Conservation (phyloP, 2,888 invertebrate species). For the Aphidius colemani region DNA sequence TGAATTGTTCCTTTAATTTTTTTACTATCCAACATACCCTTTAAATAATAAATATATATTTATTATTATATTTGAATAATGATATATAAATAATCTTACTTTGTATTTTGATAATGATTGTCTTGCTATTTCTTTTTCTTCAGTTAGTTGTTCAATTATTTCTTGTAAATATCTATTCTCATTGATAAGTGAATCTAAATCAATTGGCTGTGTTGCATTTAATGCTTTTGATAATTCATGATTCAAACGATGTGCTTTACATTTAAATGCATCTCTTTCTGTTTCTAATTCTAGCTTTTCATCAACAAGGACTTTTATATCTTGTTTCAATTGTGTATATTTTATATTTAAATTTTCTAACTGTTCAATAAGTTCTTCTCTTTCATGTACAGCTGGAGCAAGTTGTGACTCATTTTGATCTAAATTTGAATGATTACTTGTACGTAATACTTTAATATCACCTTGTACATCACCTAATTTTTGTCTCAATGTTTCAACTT, state of each 20-base stretch:
- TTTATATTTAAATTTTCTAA: conserved; percentile 70
- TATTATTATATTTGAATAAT: conserved; percentile 27
- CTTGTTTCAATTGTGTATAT: conserved; percentile 75
- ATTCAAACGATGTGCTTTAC: conserved; percentile 81
- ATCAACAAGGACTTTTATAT: conserved; percentile 78
- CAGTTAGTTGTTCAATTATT: conserved; percentile 75
- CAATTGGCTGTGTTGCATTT: conserved; percentile 66
- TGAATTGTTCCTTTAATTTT: conserved; percentile 74
- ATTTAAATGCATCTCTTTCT: conserved; percentile 82
- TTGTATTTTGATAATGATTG: conserved; percentile 77
- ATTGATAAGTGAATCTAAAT: conserved; percentile 78
- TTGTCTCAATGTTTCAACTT: conserved; percentile 73
- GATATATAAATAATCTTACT: conserved; percentile 58
- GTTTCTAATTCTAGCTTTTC: conserved; percentile 83
- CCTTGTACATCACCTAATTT: conserved; percentile 73
- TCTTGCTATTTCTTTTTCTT: conserved; percentile 77
- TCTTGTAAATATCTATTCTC: conserved; percentile 86
- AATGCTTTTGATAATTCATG: conserved; percentile 77
- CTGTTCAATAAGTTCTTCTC: conserved; percentile 72
- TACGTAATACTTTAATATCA: conserved; percentile 71
- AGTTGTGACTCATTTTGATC: conserved; percentile 40
- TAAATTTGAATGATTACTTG: conserved; percentile 50
- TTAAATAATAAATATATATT: conserved; percentile 47
- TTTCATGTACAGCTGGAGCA: conserved; percentile 65
- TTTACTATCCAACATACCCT: conserved; percentile 75